Base-by-base conservation (phyloP, 1,140 invertebrate genomes). In the Streblospio benedicti region DNA sequence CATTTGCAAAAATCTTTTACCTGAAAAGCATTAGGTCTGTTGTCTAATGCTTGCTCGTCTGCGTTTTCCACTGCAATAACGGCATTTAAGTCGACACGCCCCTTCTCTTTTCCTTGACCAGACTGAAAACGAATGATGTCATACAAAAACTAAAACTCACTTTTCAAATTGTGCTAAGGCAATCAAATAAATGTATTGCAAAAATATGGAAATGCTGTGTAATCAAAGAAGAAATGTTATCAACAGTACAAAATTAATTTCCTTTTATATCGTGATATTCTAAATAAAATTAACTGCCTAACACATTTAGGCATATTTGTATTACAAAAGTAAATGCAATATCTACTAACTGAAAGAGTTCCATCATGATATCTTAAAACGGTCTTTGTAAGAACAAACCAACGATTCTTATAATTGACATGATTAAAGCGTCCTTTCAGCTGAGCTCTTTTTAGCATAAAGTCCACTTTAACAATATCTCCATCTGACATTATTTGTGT, bases 401-500 rank as follows among this genome's bases (percentile, higher is more conserved):
- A 91, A 25, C 89, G 83, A 75, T 86, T 85, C 73, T 89, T 90
- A 73, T 87, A 91, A 73, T 91, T 91, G 35, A 90, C 84, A 5
- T 86, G 84, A 20, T 87, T 88, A 71, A 90, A 90, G 45, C 86
- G 81, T 73, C 89, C 90, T 74, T 90, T 90, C 75, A 90, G 91
- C 73, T 90, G 88, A 2, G 89, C 90, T 53, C 88, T 80, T 77
- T 91, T 91, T 43, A 88, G 82, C 88, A 91, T 89, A 67, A 86
- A 87, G 27, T 86, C 86, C 49, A 66, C 53, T 55, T 72, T 72
- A n/a, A 47, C 12, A 14, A 18, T 47, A 9, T 47, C 45, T 9
- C 45, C 45, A 47, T 47, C 45, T 27, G 45, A 47, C 45, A 47
- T 47, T 12, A 4, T 47, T 4, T 2, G 2, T 2, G n/a, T 18